Conservation (phyloP, 2,113 vertebrate species). For the Urocynchramus pylzowi region DNA sequence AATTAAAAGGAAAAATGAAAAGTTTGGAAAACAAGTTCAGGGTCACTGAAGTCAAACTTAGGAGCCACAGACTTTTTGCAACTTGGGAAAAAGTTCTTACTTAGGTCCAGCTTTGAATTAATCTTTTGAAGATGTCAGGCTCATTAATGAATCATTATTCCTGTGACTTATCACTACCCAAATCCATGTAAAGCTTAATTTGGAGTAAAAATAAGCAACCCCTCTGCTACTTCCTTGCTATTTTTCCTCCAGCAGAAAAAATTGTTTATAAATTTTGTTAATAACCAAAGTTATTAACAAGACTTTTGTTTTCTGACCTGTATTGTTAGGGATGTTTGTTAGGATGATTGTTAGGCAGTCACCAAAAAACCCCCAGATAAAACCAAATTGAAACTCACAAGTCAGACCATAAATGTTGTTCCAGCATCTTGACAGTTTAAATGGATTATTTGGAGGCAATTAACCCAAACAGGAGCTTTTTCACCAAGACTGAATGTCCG, state of each 20-base stretch:
- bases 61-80: not conserved
- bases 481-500: not conserved
- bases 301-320: not conserved
- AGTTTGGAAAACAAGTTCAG: not conserved
- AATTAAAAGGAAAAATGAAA: not conserved
- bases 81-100: not conserved
- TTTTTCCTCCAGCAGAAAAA: not conserved
- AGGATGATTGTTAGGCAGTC: no score
- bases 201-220: not conserved
- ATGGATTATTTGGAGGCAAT: not conserved
- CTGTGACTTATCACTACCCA: not conserved
- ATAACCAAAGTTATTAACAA: not conserved
- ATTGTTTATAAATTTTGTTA: not conserved
- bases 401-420: not conserved
- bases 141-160: not conserved
- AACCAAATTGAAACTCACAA: not conserved
- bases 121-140: not conserved
- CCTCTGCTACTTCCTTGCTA: not conserved
- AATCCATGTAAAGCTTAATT: not conserved
- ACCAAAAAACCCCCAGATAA: not conserved
- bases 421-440: not conserved
- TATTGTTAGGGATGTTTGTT: not conserved
- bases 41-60: not conserved
- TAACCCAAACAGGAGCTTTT: not conserved
- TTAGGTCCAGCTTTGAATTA: not conserved